phyloP scores from a whole-genome alignment of 2,113 vertebrate genomes.

The Eidolon helvum region DNA sequence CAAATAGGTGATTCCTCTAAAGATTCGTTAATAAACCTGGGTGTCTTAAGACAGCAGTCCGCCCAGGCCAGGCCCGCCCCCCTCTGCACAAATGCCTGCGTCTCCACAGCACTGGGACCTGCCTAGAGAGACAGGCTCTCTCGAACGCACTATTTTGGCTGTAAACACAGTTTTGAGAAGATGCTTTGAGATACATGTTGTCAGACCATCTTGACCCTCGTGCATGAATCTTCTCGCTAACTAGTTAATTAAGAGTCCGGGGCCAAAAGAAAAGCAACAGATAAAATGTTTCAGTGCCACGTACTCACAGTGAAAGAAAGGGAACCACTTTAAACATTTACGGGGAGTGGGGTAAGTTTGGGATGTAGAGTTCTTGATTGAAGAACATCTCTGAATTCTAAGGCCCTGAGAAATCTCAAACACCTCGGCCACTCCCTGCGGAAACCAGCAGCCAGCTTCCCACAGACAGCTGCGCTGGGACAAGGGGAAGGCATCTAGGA shows the following conservation, averaged over 20 bases:
- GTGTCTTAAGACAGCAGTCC: not conserved
- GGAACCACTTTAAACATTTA: not conserved
- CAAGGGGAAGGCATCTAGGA: not conserved
- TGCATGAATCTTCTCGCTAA: not conserved
- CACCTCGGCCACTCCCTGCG: not conserved
- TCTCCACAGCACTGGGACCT: not conserved
- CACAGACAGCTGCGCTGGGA: slow-evolving; percentile 19
- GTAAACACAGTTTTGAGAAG: not conserved
- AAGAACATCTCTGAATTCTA: not conserved
- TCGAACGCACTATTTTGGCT: not conserved
- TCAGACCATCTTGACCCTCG: not conserved
- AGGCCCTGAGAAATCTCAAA: not conserved
- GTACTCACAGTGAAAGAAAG: not conserved
- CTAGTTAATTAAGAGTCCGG: not conserved
- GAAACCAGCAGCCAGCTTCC: not conserved
- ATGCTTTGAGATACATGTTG: not conserved
- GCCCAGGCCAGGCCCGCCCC: not conserved
- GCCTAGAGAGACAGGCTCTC: not conserved
- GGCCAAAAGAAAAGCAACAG: not conserved
- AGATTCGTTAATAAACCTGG: not conserved
- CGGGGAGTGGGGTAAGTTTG: too few species aligned
- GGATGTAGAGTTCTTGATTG: not conserved
- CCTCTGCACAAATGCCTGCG: not conserved
- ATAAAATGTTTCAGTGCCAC: not conserved
- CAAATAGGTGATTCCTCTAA: not conserved